Percentiles rank a stretch among this genome's conserved stretches.
phyloP scores from a whole-genome alignment of 2,113 vertebrate genomes.

The Lagopus muta region DNA sequence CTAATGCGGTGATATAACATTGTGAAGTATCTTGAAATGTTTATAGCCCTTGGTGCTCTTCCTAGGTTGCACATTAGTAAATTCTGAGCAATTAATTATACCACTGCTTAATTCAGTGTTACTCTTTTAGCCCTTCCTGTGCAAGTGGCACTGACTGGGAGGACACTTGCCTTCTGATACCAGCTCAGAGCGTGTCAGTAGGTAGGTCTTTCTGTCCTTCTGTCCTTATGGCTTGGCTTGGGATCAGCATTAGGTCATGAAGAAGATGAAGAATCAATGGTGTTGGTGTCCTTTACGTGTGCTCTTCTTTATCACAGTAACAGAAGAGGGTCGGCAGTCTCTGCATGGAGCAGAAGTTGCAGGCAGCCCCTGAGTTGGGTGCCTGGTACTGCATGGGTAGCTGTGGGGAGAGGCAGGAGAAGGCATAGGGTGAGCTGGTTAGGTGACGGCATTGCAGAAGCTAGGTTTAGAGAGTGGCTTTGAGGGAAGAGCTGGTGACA shows the following conservation, averaged over 20 bases:
- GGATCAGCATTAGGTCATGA: background rate
- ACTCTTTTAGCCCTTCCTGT: slow-evolving; percentile 44
- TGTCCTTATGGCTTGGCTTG: background rate
- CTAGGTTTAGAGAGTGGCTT: background rate
- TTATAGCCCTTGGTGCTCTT: slow-evolving; percentile 61
- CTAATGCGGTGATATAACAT: slow-evolving; percentile 67
- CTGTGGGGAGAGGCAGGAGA: background rate
- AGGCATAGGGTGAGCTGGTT: background rate
- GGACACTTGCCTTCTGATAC: background rate
- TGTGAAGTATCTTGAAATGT: slow-evolving; percentile 58
- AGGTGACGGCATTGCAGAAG: background rate
- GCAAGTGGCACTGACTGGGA: background rate
- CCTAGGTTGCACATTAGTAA: slow-evolving; percentile 66
- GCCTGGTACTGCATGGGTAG: accelerated
- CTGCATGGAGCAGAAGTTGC: background rate
- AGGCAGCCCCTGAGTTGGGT: background rate
- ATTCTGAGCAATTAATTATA: slow-evolving; percentile 56
- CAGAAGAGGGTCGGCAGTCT: background rate
- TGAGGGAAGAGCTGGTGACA: background rate
- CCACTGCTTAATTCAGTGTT: slow-evolving; percentile 58
- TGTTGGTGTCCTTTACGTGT: background rate
- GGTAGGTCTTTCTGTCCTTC: background rate
- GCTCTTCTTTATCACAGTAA: background rate
- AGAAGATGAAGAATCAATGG: background rate
- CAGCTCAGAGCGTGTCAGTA: background rate